Conservation (phyloP, 1,140 invertebrate species). For the Archivesica marissinica region DNA sequence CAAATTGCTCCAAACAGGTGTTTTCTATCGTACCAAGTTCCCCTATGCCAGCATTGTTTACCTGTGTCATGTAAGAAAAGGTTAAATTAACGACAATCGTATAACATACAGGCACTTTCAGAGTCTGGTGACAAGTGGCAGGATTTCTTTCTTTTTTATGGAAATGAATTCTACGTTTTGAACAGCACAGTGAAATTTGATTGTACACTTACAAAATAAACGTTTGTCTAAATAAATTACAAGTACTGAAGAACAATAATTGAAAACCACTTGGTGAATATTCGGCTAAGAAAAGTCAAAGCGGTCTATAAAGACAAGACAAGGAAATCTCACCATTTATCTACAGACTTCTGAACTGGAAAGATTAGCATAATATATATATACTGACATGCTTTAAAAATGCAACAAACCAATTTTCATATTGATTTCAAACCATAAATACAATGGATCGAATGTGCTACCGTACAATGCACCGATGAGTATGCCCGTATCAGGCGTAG, state of each 20-base stretch:
- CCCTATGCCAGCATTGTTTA: slow-evolving; percentile 96
- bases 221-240: background rate
- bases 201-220: background rate
- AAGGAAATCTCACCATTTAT: no score
- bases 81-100: background rate
- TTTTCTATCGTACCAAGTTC: slow-evolving; percentile 93
- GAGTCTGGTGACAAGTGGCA: background rate
- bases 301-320: no score
- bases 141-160: background rate
- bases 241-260: background rate
- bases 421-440: no score
- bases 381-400: no score
- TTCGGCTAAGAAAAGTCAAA: no score
- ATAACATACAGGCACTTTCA: background rate
- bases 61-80: slow-evolving; percentile 65
- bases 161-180: background rate
- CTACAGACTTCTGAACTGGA: no score
- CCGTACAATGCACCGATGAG: no score
- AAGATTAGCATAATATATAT: no score
- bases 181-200: background rate
- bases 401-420: no score
- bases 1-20: slow-evolving; percentile 92
- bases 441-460: no score
- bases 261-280: no score
- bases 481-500: no score